A percentile compares a stretch with the other conserved stretches of the same genome.
These are phyloP conservation scores for Suillia variegata DNA, from an alignment of 2,888 invertebrate genomes.

Conservation along the genomic window DNA sequence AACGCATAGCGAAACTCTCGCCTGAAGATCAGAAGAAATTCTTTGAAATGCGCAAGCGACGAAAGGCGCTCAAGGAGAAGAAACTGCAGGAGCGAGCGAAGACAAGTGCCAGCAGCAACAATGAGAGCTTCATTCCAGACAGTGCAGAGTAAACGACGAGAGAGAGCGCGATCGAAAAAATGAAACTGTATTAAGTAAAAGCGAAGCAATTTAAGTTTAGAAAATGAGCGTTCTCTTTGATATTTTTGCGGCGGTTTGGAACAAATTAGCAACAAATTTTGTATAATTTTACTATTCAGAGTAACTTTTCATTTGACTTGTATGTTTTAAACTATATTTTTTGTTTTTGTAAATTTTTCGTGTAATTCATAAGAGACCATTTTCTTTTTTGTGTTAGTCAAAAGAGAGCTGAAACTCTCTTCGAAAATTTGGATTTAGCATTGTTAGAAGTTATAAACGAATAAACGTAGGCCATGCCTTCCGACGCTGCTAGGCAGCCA, in stretches of 20 bases:
- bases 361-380: no score
- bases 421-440: no score
- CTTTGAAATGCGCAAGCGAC: conserved; percentile 48
- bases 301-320: no score
- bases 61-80: conserved; percentile 46
- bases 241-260: conserved; percentile 29
- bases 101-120: conserved; percentile 28
- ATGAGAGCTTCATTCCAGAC: conserved; percentile 18
- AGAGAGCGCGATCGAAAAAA: conserved; percentile 27
- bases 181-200: conserved; percentile 13
- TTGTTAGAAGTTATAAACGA: no score
- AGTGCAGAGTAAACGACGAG: conserved; percentile 22
- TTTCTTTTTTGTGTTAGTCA: no score
- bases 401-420: no score
- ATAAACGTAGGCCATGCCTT: no score
- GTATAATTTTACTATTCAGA: no score
- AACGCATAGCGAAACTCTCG: conserved; percentile 46
- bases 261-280: no score
- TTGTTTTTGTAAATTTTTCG: no score
- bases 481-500: no score
- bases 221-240: conserved; percentile 40
- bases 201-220: conserved; percentile 20
- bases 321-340: no score
- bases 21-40: conserved; percentile 53
- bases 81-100: conserved; percentile 11